phyloP scores from a whole-genome alignment of 2,113 vertebrate species.

The Sapayoa aenigma region DNA sequence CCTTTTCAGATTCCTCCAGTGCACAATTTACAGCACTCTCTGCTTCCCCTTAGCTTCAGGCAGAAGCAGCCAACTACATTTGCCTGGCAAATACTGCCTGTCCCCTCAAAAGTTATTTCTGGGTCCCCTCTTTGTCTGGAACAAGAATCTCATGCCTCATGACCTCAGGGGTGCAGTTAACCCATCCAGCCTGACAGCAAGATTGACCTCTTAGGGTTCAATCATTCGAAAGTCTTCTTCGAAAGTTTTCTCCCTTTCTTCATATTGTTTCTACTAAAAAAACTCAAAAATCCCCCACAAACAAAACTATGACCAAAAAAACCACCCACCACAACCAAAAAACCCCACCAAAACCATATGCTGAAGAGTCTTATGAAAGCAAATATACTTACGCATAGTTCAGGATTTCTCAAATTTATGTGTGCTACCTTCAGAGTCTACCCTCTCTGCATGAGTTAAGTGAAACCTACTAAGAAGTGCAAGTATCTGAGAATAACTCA shows the following conservation, averaged over 20 bases:
- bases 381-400: not conserved
- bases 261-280: not conserved
- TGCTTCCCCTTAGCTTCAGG: not conserved
- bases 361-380: not conserved
- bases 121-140: not conserved
- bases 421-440: not conserved
- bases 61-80: not conserved
- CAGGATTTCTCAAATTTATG: not conserved
- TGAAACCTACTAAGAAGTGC: not conserved
- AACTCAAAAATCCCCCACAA: no score
- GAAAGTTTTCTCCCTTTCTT: not conserved
- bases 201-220: not conserved
- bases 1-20: rapidly evolving
- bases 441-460: not conserved
- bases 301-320: no score
- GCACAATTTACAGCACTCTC: not conserved
- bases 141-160: not conserved
- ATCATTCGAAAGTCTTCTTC: not conserved
- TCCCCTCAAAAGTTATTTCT: not conserved
- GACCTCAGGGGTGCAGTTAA: rapidly evolving
- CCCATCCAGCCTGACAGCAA: rapidly evolving
- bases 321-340: no score
- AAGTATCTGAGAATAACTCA: not conserved
- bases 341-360: not conserved
- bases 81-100: not conserved